Evolutionary conservation across 1,140 invertebrate genomes (phyloP).

Genomic region (Augochlora pura): DNA sequence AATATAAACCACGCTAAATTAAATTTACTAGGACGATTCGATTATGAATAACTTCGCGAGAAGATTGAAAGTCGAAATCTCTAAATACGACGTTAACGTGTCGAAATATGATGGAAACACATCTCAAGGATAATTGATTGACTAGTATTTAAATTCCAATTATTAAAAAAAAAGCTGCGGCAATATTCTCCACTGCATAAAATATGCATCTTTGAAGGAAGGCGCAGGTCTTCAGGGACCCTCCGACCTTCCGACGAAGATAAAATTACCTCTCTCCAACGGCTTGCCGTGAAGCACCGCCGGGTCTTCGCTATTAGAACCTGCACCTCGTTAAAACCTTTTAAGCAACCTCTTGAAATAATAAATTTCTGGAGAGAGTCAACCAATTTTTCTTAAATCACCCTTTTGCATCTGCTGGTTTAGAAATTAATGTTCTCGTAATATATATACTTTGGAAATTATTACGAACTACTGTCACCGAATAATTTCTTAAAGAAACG

Average conservation of each 20-base stretch:
- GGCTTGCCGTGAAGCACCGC: not conserved
- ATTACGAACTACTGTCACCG: no score
- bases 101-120: no score
- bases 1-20: no score
- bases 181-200: not conserved
- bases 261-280: slow-evolving; percentile 1
- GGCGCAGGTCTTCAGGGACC: not conserved
- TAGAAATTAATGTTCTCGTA: not conserved
- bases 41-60: no score
- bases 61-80: no score
- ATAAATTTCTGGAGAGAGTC: not conserved
- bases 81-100: no score
- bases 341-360: not conserved
- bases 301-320: not conserved
- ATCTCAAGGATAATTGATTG: no score
- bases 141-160: not conserved
- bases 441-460: not conserved
- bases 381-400: not conserved
- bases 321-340: not conserved
- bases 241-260: not conserved
- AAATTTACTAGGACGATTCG: no score
- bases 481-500: no score
- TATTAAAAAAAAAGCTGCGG: no score
- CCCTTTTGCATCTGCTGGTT: not conserved
- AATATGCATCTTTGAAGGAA: not conserved